These are phyloP conservation scores for Augochlorella aurata DNA, from an alignment of 2,888 invertebrate species.

Conservation along the genomic window DNA sequence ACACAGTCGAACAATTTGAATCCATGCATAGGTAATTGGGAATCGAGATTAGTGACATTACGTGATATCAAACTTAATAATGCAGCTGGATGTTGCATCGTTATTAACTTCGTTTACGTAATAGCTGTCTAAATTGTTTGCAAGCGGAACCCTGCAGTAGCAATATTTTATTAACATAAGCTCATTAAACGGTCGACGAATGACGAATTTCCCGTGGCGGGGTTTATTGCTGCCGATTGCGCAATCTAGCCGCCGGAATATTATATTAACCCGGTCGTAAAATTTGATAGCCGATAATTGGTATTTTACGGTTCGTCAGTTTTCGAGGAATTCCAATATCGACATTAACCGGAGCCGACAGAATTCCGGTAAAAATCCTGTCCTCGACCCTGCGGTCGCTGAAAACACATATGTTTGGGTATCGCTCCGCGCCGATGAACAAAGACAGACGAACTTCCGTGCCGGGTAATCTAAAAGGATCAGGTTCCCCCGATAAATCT, in stretches of 20 bases:
- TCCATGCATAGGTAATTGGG: not conserved
- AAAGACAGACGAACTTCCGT: not conserved
- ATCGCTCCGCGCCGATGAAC: not conserved
- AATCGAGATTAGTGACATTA: conserved; percentile 3
- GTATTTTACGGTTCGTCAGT: conserved; percentile 22
- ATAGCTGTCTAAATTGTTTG: conserved; percentile 17
- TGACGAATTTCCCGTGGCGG: conserved; percentile 4
- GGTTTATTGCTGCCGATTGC: conserved; percentile 13
- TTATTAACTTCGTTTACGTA: conserved; percentile 8
- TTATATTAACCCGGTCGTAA: conserved; percentile 23
- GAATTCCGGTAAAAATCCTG: conserved; percentile 16
- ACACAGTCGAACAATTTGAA: not conserved
- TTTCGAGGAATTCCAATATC: conserved; percentile 18
- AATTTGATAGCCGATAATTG: conserved; percentile 38
- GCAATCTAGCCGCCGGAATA: conserved; percentile 5
- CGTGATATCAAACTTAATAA: conserved; percentile 5
- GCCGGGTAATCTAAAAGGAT: not conserved
- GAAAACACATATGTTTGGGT: not conserved
- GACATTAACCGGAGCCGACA: not conserved
- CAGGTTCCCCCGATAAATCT: not conserved
- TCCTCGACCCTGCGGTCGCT: not conserved
- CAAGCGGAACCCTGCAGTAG: not conserved
- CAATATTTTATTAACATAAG: conserved; percentile 18
- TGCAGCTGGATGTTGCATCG: conserved; percentile 1
- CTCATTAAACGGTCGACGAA: conserved; percentile 6